phyloP scores from a whole-genome alignment of 2,888 invertebrate genomes.

The Agrotis ipsilon region DNA sequence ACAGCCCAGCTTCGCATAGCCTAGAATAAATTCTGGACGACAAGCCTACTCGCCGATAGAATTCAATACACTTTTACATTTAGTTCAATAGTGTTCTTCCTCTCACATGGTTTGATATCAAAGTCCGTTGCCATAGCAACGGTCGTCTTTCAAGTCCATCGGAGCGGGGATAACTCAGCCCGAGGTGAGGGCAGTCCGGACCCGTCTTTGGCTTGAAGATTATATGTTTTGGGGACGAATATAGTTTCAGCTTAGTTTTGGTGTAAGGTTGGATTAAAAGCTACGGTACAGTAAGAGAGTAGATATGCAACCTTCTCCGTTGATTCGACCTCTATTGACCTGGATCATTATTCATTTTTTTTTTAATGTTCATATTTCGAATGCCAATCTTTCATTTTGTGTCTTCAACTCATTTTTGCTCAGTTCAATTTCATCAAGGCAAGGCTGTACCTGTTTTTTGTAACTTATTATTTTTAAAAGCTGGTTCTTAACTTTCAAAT shows the following conservation, averaged over 20 bases:
- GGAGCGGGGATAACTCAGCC: conserved; percentile 51
- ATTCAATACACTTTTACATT: conserved; percentile 60
- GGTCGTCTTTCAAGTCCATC: conserved; percentile 56
- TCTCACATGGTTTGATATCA: conserved; percentile 61
- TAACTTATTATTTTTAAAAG: no score
- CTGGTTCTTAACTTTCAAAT: no score
- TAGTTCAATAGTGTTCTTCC: conserved; percentile 60
- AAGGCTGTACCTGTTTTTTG: no score
- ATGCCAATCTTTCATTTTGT: no score
- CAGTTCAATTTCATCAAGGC: no score
- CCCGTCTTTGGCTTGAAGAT: conserved; percentile 29
- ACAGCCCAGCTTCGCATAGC: not conserved
- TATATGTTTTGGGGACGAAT: conserved; percentile 45
- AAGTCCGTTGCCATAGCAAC: conserved; percentile 63
- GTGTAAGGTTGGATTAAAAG: conserved; percentile 21
- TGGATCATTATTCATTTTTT: no score
- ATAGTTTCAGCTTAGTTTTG: conserved; percentile 24
- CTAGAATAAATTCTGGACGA: conserved; percentile 1
- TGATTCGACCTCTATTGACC: no score
- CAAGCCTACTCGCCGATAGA: conserved; percentile 9
- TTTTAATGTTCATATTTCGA: no score
- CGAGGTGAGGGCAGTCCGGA: conserved; percentile 47
- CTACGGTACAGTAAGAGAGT: no score
- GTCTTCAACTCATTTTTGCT: no score
- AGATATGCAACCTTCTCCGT: no score